Conservation (phyloP, 2,888 invertebrate genomes). For the Polietes domitor region DNA sequence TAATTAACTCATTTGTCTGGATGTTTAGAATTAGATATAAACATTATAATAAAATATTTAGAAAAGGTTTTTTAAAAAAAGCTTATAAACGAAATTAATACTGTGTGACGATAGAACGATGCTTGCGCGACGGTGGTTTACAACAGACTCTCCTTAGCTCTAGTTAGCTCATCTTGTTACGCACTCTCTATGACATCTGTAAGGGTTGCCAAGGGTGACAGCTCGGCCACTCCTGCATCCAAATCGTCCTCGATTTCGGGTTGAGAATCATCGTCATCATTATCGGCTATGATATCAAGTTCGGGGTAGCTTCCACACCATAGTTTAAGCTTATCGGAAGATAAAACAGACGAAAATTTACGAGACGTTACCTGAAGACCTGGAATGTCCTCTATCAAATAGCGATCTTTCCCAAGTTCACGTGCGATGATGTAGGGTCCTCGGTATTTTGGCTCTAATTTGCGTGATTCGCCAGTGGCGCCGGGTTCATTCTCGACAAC, state of each 20-base stretch:
- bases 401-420: slow-evolving; percentile 59
- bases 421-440: slow-evolving; percentile 61
- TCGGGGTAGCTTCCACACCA: slow-evolving; percentile 45
- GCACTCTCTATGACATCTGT: background rate
- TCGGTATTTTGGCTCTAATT: slow-evolving; percentile 57
- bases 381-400: slow-evolving; percentile 63
- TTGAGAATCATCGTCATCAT: slow-evolving; percentile 1
- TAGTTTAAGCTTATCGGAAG: slow-evolving; percentile 63
- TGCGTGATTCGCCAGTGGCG: slow-evolving; percentile 63
- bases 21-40: too few species aligned
- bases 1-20: too few species aligned
- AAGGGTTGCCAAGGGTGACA: slow-evolving; percentile 37
- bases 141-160: background rate
- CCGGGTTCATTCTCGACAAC: slow-evolving; percentile 53
- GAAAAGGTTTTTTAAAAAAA: too few species aligned
- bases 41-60: too few species aligned
- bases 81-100: too few species aligned
- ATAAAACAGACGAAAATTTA: slow-evolving; percentile 48
- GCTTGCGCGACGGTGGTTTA: background rate
- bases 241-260: slow-evolving; percentile 50
- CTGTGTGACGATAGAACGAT: background rate
- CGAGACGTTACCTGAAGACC: slow-evolving; percentile 48
- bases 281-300: slow-evolving; percentile 1
- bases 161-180: background rate
- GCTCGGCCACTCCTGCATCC: slow-evolving; percentile 44